Evolutionary conservation across 2,888 invertebrate species (phyloP), one percentile per base, ranked within the genome.

Genomic region (Papilio gigon): DNA sequence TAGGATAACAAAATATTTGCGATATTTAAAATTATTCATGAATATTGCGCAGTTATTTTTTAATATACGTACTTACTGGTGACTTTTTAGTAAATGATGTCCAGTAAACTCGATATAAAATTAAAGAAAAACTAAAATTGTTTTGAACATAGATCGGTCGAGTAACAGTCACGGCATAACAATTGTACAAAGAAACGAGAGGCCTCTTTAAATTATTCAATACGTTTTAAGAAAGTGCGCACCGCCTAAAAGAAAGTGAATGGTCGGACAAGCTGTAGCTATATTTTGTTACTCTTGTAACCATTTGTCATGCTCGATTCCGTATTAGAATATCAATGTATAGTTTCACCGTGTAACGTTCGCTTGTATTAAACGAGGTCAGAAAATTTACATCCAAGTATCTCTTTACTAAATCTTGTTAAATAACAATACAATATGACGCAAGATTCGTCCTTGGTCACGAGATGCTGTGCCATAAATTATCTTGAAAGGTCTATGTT

Each of bases 181-280:
- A 22, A 11, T 64, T 37, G 53, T 53, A 11, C 33, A 11, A 42
- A 27, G 66, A 50, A 60, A 12, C 20, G 47, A 22, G n/a, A 25
- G 56, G 40, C 53, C 65, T 40, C 40, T 40, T 67, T 61, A 50
- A 67, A 50, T 50, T 25, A 60, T 50, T 60, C 35, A 37, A 27
- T 59, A 25, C 17, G 17, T 35, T 59, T 66, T 44, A 59, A 60
- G 53, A 67, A 61, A 61, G 67, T 53, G 37, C 20, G 50, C 27
- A 27, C 53, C n/a, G 56, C 20, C 30, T n/a, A 65, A 65, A 64
- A 56, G 64, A 56, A 65, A 65, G 64, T 65, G 64, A 56, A 25
- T 27, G 56, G 17, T 37, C 17, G 17, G 27, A 20, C 12, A 47
- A 30, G 9, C 27, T 47, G 44, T 47, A 17, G n/a, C 8, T 53